Base-by-base conservation (phyloP, 2,888 invertebrate species). In the Leptodirus hochenwartii region DNA sequence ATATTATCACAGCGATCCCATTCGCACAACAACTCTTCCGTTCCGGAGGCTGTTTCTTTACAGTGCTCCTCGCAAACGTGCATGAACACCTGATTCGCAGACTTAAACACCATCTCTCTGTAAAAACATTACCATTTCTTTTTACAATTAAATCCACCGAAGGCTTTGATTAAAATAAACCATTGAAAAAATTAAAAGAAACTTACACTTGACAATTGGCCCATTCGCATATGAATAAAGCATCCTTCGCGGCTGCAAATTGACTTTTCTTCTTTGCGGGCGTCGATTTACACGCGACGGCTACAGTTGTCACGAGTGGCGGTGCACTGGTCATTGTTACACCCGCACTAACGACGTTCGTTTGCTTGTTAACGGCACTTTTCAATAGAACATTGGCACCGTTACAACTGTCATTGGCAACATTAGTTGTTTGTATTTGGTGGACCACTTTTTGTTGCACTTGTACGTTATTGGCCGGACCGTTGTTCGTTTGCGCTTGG, bases 1-100 rank as follows among this genome's bases (percentile, higher is more conserved):
- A 93, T 72, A 24, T 78, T 72, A 60, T 95, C 95, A 54, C 90
- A 90, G 20, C 73, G 65, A 16, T 80, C 73, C 95, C 95, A 95
- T 51, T 80, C 63, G 51, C 95, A 95, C 11, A 79, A 66, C 37
- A 82, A 75, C 50, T 87, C 84, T 38, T 64, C 64, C 31, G 58
- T 47, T n/a, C n/a, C n/a, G n/a, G n/a, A n/a, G 32, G 59, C 59
- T 36, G 66, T 66, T 10, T 52, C 53, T 9, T 85, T 82, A 54
- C 81, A 80, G 58, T 95, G 93, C 1, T 66, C 64, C 29, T 75
- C 73, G 42, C 84, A 84, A 3, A 80, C 84, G 58, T 95, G 95
- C 46, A 78, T 61, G 54, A 81, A 87, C 35, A 93, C 82, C 39
- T 82, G 78, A 29, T 74, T 64, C 1, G 80, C 67, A 17, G 68